A percentile compares a stretch with the other conserved stretches of the same genome.
Conservation (phyloP, 1,140 invertebrate genomes). For the Cyrtorhinus lividipennis region DNA sequence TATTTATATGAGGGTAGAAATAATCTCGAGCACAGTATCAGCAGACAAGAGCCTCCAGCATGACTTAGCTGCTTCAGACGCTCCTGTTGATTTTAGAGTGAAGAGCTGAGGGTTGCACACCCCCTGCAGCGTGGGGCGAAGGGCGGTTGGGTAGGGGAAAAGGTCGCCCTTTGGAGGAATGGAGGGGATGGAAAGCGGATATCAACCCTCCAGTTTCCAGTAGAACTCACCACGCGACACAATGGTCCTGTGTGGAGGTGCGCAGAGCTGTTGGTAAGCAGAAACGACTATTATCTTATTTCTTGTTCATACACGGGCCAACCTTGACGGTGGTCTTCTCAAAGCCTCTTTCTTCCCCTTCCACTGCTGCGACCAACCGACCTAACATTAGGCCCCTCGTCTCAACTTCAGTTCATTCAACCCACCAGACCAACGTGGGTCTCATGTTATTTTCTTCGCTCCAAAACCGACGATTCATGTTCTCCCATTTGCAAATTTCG, state of each 20-base stretch:
- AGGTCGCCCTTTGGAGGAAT: not conserved
- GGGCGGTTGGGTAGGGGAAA: not conserved
- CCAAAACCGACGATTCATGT: too few species aligned
- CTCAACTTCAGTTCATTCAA: conserved; percentile 2
- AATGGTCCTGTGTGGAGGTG: not conserved
- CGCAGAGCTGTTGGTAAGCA: not conserved
- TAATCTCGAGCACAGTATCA: too few species aligned
- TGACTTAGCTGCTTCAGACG: too few species aligned
- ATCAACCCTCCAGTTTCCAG: not conserved
- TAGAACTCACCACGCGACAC: not conserved
- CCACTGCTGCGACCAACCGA: not conserved
- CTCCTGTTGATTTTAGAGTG: not conserved
- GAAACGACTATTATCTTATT: too few species aligned
- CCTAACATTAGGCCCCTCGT: not conserved
- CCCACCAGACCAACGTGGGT: conserved; percentile 2
- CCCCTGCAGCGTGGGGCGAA: not conserved
- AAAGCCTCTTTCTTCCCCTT: not conserved
- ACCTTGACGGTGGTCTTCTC: not conserved
- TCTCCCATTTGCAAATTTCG: too few species aligned
- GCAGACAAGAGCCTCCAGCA: too few species aligned
- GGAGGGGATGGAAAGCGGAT: not conserved
- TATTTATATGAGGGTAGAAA: too few species aligned
- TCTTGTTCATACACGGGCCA: not conserved
- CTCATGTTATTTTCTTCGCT: too few species aligned
- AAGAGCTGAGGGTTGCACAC: not conserved